phyloP scores from a whole-genome alignment of 2,888 invertebrate genomes.

The Dexiosoma caninum region DNA sequence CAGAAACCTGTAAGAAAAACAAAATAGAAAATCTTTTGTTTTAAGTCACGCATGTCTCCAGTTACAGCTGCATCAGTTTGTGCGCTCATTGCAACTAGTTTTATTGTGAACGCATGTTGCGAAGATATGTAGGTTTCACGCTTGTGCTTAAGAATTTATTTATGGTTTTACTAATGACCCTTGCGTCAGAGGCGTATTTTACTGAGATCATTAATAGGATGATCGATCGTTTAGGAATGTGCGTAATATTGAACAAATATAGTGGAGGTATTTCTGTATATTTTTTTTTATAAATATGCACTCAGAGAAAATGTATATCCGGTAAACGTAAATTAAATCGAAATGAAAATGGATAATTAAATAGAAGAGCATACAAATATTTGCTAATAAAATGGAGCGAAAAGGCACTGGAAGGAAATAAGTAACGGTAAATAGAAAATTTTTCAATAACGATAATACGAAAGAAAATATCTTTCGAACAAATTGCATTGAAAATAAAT shows the following conservation, averaged over 20 bases:
- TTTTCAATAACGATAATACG: too few species aligned
- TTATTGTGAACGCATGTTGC: constrained; percentile 29
- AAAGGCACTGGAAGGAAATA: too few species aligned
- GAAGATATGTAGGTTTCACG: constrained; percentile 52
- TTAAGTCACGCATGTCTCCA: constrained; percentile 46
- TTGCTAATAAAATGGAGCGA: too few species aligned
- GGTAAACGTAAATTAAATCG: too few species aligned
- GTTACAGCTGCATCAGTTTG: constrained; percentile 29
- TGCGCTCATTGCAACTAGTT: background rate
- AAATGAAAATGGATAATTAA: too few species aligned
- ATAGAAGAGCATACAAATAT: too few species aligned
- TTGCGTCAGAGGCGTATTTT: constrained; percentile 66
- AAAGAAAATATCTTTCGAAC: too few species aligned
- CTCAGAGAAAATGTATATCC: background rate
- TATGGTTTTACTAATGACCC: constrained; percentile 74
- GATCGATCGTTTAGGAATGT: constrained; percentile 52
- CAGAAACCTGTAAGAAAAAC: constrained; percentile 22
- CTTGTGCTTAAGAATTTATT: constrained; percentile 68
- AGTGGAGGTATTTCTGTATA: background rate
- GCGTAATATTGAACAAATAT: constrained; percentile 19
- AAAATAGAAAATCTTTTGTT: constrained; percentile 17
- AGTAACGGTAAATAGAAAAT: too few species aligned
- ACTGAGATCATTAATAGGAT: constrained; percentile 54
- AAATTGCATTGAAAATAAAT: too few species aligned
- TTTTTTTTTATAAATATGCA: background rate